Conservation (phyloP, 2,113 vertebrate species). For the Mionectes macconnelli region DNA sequence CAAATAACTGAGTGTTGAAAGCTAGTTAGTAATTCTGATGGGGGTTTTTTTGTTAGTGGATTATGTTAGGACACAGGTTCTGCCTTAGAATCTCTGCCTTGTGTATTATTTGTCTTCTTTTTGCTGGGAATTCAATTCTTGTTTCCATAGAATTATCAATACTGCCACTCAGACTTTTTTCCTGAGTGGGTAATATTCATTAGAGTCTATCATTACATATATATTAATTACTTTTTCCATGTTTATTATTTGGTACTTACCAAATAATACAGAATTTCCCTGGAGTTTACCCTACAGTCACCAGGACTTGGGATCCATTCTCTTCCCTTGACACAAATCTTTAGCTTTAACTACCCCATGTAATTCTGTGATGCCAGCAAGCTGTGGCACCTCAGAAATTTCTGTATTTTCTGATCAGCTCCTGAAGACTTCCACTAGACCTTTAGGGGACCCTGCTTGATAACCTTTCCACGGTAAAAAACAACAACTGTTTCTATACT, state of each 20-base stretch:
- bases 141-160: neutral
- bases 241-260: neutral
- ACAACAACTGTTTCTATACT: neutral
- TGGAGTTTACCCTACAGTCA: neutral
- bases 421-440: neutral
- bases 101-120: neutral
- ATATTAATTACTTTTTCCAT: neutral
- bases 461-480: neutral
- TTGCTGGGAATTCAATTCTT: neutral
- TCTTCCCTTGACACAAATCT: neutral
- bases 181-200: neutral
- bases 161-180: neutral
- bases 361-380: neutral
- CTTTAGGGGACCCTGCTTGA: neutral
- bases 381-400: neutral
- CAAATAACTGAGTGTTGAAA: neutral
- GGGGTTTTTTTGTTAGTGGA: neutral
- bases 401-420: neutral
- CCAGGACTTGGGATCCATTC: neutral
- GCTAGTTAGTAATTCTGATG: neutral
- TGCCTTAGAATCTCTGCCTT: neutral
- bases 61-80: neutral
- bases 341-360: rapidly evolving
- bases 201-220: neutral
- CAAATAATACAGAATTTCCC: neutral